phyloP scores from a whole-genome alignment of 35 echinoderm and acorn worm genomes.

The Heliocidaris tuberculata region DNA sequence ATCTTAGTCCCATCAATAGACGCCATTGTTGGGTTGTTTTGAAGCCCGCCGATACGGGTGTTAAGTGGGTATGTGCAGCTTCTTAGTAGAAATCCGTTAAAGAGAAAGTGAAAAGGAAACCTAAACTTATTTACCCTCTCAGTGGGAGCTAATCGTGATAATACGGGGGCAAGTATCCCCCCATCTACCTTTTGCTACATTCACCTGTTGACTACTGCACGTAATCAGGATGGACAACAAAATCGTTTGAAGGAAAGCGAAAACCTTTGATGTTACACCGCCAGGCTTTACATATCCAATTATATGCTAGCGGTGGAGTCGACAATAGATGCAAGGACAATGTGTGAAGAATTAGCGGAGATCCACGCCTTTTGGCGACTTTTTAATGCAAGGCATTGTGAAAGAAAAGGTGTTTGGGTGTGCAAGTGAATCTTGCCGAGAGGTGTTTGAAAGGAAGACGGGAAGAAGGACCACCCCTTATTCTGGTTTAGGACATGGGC shows the following conservation, averaged over 20 bases:
- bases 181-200: not conserved
- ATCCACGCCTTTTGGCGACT: not conserved
- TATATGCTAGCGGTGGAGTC: not conserved
- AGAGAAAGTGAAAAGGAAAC: not conserved
- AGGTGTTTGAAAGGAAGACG: not conserved
- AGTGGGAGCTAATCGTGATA: not conserved
- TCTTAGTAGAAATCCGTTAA: not conserved
- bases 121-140: not conserved
- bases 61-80: constrained; percentile 7
- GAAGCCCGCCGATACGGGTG: not conserved
- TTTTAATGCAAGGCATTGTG: not conserved
- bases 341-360: constrained; percentile 6
- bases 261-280: not conserved
- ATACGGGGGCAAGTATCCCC: not conserved
- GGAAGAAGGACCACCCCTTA: not conserved
- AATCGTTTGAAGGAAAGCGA: not conserved
- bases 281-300: constrained; percentile 31
- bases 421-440: not conserved
- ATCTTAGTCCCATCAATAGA: not conserved
- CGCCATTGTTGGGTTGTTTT: not conserved
- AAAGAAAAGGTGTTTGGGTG: constrained; percentile 33
- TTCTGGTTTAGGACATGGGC: not conserved
- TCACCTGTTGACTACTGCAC: not conserved
- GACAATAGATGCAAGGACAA: not conserved
- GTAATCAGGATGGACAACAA: not conserved